Base-by-base conservation (phyloP, 1,140 invertebrate species). In the Solenopsis fugax region DNA sequence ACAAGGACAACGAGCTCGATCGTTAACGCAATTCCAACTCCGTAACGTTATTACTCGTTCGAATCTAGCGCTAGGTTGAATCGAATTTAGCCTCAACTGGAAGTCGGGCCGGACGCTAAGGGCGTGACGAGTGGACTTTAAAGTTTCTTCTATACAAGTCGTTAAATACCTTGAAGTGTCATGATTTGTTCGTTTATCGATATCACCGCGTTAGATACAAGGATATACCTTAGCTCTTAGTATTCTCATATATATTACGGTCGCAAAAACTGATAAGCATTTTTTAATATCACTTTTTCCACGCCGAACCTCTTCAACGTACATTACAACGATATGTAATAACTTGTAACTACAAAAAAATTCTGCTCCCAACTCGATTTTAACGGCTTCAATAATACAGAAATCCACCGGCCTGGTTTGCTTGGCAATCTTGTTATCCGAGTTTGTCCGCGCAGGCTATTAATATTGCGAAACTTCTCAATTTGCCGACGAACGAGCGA, bases 1-100 rank as follows among this genome's bases (percentile, higher is more conserved):
- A 85, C 80, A 86, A 92, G 85, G 86, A 85, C 84, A 78, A 86
- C 72, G 88, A 90, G 75, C 67, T 50, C 69, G 88, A 90, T 92
- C 90, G 91, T 92, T 92, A 91, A 92, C 88, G 75, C 89, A 87
- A 90, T 92, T 89, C 78, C 78, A 92, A 88, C 78, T 90, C 89
- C 48, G 65, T 88, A 89, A 91, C 77, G 71, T 85, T 87, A 85
- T 92, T 90, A 89, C 90, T 80, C 41, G 86, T 80, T 88, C 88
- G 90, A 91, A 86, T 88, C 88, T 64, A 62, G 50, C 75, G 56
- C 62, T 84, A 60, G 84, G 91, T 91, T 90, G 78, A 91, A 91
- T 87, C 72, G 56, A 91, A 90, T 92, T 91, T 91, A 72, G 60
- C 16, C 37, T 69, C 65, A 37, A 75, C 81, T 62, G 75, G 50